Evolutionary conservation across 2,797 vertebrate genomes (phyloP).

Genomic region (Phrynocephalus forsythii): DNA sequence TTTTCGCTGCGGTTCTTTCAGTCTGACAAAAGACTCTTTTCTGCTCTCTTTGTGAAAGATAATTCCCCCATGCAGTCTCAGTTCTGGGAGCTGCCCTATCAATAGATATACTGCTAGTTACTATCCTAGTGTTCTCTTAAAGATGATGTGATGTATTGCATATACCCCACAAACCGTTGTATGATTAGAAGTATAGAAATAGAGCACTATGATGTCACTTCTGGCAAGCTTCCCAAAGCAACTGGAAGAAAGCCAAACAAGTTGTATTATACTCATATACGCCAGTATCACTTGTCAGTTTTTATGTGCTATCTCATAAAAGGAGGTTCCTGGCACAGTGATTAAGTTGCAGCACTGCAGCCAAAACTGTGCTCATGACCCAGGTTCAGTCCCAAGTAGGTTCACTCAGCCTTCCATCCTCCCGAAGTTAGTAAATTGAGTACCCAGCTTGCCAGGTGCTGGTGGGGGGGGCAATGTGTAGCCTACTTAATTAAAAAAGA

Average conservation of each 20-base stretch:
- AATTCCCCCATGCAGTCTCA: neutral
- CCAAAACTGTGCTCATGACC: too few species aligned
- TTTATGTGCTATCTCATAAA: too few species aligned
- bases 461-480: too few species aligned
- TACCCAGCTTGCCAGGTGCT: too few species aligned
- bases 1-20: constrained; percentile 11
- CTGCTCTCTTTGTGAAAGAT: constrained; percentile 17
- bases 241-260: neutral
- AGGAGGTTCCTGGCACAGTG: too few species aligned
- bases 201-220: neutral
- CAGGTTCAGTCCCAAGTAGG: too few species aligned
- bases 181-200: neutral
- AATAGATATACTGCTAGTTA: neutral
- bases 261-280: too few species aligned
- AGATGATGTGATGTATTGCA: neutral
- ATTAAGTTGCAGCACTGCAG: too few species aligned
- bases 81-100: neutral
- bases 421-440: too few species aligned
- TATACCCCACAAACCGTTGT: neutral
- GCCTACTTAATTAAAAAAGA: too few species aligned
- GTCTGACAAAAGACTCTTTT: constrained; percentile 23
- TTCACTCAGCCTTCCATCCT: too few species aligned
- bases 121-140: neutral
- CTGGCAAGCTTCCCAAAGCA: neutral
- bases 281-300: too few species aligned